A percentile compares a stretch with the other conserved stretches of the same genome.
Conservation (phyloP, 2,888 invertebrate species). For the Portevinia maculata region DNA sequence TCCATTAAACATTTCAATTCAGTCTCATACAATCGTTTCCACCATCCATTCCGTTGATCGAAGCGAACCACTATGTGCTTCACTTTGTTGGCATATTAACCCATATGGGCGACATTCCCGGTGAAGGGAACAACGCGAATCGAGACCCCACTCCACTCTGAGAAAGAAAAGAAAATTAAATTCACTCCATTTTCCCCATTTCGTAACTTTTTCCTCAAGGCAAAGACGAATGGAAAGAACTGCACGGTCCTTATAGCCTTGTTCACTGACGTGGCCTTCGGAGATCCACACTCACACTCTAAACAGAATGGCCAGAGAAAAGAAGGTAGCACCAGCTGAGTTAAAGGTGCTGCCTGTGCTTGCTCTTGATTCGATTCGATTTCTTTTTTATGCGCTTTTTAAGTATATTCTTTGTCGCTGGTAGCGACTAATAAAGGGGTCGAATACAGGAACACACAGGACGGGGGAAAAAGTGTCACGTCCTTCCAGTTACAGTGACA, state of each 20-base stretch:
- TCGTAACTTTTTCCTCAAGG: constrained; percentile 27
- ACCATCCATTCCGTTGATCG: constrained; percentile 58
- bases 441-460: constrained; percentile 31
- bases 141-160: not conserved
- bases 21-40: constrained; percentile 56
- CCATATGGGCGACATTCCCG: constrained; percentile 46
- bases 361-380: constrained; percentile 55
- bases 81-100: constrained; percentile 52
- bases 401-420: constrained; percentile 38
- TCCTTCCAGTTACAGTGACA: constrained; percentile 76
- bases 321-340: constrained; percentile 55
- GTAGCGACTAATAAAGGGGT: constrained; percentile 26
- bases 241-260: constrained; percentile 60
- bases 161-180: constrained; percentile 56
- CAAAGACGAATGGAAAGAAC: constrained; percentile 47
- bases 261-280: constrained; percentile 52
- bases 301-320: constrained; percentile 35
- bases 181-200: constrained; percentile 66
- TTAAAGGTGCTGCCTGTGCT: constrained; percentile 53
- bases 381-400: constrained; percentile 6
- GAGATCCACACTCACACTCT: constrained; percentile 25
- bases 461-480: constrained; percentile 75
- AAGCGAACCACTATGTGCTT: constrained; percentile 37
- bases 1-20: constrained; percentile 62
- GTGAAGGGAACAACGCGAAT: not conserved